Evolutionary conservation across 2,113 vertebrate genomes (phyloP).

Genomic region (Otocyon megalotis): DNA sequence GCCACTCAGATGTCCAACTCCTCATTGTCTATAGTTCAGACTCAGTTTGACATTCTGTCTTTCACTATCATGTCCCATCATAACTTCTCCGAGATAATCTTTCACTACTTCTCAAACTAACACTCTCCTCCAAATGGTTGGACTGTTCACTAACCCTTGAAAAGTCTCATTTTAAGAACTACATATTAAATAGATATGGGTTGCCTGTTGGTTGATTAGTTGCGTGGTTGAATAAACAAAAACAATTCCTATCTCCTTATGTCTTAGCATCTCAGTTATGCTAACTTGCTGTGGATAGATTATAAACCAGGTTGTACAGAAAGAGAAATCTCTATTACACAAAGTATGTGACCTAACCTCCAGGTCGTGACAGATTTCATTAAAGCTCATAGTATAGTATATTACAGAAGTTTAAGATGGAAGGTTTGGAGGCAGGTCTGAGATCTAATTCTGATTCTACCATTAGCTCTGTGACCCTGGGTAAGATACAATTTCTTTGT

Average conservation of each 20-base stretch:
- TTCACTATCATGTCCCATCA: neutral
- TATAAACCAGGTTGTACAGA: neutral
- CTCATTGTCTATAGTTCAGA: neutral
- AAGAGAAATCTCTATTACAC: neutral
- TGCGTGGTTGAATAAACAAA: constrained; percentile 9
- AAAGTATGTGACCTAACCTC: neutral
- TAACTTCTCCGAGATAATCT: neutral
- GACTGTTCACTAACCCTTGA: neutral
- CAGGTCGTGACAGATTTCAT: neutral
- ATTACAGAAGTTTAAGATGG: too few relatives aligned
- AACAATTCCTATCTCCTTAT: neutral
- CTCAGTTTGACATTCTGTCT: neutral
- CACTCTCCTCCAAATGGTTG: neutral
- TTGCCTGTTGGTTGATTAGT: neutral
- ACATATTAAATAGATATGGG: neutral
- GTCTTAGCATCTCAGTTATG: neutral
- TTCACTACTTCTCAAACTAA: neutral
- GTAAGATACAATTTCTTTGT: neutral
- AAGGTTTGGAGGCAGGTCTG: neutral
- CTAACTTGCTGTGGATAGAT: neutral
- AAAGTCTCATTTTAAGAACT: constrained; percentile 9
- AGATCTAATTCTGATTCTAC: neutral
- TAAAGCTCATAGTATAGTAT: neutral
- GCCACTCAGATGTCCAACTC: neutral
- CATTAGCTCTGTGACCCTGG: neutral